phyloP scores from a whole-genome alignment of 2,888 invertebrate genomes.

The Neoascia interrupta region DNA sequence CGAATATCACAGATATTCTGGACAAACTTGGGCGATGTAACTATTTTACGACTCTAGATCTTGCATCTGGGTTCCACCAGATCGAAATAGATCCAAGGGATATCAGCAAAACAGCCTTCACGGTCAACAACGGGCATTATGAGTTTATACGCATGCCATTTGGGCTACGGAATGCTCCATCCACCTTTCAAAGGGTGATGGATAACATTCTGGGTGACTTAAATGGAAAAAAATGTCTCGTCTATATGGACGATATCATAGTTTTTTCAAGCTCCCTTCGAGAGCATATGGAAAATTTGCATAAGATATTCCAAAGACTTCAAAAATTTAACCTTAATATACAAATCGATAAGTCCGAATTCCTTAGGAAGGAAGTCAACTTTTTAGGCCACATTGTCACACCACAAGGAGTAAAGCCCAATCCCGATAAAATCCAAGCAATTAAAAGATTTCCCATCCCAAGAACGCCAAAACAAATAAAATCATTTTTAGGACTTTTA shows the following conservation, averaged over 20 bases:
- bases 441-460: conserved; percentile 46
- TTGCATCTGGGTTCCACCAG: too few species aligned
- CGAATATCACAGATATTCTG: too few species aligned
- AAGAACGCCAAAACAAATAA: conserved; percentile 54
- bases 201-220: not conserved
- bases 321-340: conserved; percentile 51
- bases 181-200: conserved; percentile 74
- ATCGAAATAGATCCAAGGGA: too few species aligned
- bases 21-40: too few species aligned
- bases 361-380: conserved; percentile 62
- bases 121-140: too few species aligned
- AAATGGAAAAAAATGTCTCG: too few species aligned
- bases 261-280: conserved; percentile 62
- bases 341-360: conserved; percentile 63
- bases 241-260: conserved; percentile 71
- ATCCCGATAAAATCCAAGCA: conserved; percentile 22
- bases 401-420: not conserved
- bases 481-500: conserved; percentile 39
- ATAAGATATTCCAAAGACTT: conserved; percentile 49
- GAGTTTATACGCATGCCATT: too few species aligned
- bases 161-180: too few species aligned
- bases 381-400: conserved; percentile 72
- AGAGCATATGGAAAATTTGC: conserved; percentile 54
- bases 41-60: too few species aligned
- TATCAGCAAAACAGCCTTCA: too few species aligned